These are phyloP conservation scores for Rhagium mordax DNA, from an alignment of 2,888 invertebrate species.

Conservation along the genomic window DNA sequence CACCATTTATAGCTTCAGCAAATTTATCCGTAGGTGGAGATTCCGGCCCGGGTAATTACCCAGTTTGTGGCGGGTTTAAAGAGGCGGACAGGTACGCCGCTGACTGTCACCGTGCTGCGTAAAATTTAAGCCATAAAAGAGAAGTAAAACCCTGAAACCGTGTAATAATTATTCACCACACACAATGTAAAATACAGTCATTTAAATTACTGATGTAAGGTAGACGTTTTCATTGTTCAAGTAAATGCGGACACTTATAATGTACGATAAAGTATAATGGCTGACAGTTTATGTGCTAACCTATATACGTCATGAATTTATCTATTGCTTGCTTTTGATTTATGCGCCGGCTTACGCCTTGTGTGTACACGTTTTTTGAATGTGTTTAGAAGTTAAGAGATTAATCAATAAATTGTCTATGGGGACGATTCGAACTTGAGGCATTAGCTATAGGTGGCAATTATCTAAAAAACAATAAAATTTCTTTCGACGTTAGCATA, in stretches of 20 bases:
- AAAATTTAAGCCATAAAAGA: conserved; percentile 1
- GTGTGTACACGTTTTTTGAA: background rate
- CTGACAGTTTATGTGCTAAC: conserved; percentile 8
- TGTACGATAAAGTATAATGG: conserved; percentile 13
- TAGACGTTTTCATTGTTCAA: conserved; percentile 20
- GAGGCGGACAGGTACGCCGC: background rate
- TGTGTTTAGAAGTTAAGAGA: too few species aligned
- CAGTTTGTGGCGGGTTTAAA: background rate
- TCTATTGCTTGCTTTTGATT: conserved; percentile 5
- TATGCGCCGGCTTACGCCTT: background rate
- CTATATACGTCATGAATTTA: conserved; percentile 10
- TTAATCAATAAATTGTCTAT: too few species aligned
- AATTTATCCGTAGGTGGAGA: background rate
- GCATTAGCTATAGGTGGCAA: too few species aligned
- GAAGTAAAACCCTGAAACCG: conserved; percentile 6
- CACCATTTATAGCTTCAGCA: background rate
- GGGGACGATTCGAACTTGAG: too few species aligned
- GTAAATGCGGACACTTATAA: conserved; percentile 12
- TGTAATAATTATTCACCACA: conserved; percentile 5
- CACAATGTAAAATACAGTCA: background rate
- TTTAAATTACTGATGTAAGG: background rate
- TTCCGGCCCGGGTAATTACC: background rate
- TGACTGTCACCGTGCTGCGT: background rate
- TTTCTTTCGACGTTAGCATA: too few species aligned
- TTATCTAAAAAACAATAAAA: too few species aligned